Base-by-base conservation (phyloP, 2,888 invertebrate species). In the Helicoverpa assulta region DNA sequence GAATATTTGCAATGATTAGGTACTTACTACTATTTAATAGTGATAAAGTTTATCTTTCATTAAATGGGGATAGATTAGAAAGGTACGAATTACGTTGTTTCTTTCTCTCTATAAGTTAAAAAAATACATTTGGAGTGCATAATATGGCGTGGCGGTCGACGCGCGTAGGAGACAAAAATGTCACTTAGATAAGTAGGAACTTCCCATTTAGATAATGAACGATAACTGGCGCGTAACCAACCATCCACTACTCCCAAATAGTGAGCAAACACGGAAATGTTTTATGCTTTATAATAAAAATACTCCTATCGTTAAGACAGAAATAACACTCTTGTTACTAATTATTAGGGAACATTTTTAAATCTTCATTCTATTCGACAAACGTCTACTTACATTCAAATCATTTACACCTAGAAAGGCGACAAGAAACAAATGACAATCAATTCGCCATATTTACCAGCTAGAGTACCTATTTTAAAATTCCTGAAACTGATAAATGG, bases 161-260 rank as follows among this genome's bases (percentile, higher is more conserved):
- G 66, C 79, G 88, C 86, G 88, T 86, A 87, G 86, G 88, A 88
- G 88, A 88, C 87, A 85, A 89, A 91, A 90, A 91, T 88, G 88
- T 85, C 86, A 89, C 89, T 88, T 88, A 92, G 90, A 91, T 92
- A 93, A 93, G 87, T 85, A 86, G 86, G 80, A 81, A 89, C 91
- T 93, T 93, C 93, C 93, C 89, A 91, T 90, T 91, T 88, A 92
- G 91, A 91, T 93, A 93, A 89, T 87, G 83, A 86, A 80, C 71
- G 64, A 58, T 79, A 83, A 80, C 82, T 82, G 81, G 80, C 84
- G 76, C 70, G 79, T 67, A 79, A 73, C 69, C 60, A 74, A 78
- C 78, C 71, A 60, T 67, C 59, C 54, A 26, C 67, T 55, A 67
- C 60, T 64, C 68, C 81, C 62, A 80, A 83, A 81, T 80, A 64